phyloP scores from a whole-genome alignment of 37 sponge, comb jelly and placozoan genomes.

The Beroe forskalii region DNA sequence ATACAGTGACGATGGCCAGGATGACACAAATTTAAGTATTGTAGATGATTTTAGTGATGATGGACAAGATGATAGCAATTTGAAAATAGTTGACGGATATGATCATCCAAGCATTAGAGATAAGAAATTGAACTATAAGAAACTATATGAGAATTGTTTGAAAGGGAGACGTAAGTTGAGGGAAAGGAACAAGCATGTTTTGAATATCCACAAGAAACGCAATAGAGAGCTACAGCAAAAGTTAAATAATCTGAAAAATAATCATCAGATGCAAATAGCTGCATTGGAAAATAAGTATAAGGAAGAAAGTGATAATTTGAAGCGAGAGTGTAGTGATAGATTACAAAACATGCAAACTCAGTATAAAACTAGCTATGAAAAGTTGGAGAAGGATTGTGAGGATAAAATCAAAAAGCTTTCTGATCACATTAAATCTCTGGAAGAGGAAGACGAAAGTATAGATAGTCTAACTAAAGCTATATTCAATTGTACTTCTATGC shows the following conservation, averaged over 20 bases:
- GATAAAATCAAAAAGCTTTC: background rate
- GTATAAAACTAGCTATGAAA: background rate
- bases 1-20: background rate
- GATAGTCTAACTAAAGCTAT: background rate
- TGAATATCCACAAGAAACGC: background rate
- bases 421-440: background rate
- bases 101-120: background rate
- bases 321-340: background rate
- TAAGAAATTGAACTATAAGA: background rate
- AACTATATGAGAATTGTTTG: slow-evolving; percentile 2
- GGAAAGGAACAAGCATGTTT: background rate
- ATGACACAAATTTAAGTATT: background rate
- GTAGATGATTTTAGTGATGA: background rate
- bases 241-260: background rate
- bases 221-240: background rate
- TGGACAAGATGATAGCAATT: background rate
- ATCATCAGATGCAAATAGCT: background rate
- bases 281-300: background rate
- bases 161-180: background rate
- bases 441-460: background rate
- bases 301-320: background rate
- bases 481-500: background rate
- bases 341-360: background rate
- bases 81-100: background rate
- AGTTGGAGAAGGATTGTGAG: background rate